These are phyloP conservation scores for Augochlora pura DNA, from an alignment of 1,140 invertebrate genomes.

Conservation along the genomic window DNA sequence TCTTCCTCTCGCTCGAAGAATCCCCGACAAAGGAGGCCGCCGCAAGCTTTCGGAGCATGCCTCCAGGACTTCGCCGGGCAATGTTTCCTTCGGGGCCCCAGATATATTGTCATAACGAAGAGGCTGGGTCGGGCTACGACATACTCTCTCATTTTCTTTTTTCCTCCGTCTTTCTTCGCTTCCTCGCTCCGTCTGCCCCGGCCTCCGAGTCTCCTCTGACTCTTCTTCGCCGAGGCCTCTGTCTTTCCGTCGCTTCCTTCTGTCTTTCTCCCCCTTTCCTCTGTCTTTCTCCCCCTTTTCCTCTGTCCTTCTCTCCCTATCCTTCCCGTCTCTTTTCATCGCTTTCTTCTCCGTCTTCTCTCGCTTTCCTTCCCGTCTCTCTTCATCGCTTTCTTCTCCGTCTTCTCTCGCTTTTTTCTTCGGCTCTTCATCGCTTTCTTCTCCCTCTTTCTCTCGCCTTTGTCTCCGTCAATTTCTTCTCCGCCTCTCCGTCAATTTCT, in stretches of 20 bases:
- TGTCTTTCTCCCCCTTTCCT: neutral
- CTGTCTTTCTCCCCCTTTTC: too few relatives aligned
- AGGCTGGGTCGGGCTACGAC: slow-evolving; percentile 46
- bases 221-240: neutral
- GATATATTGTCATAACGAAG: slow-evolving; percentile 71
- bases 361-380: too few relatives aligned
- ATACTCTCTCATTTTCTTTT: slow-evolving; percentile 31
- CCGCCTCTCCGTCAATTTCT: too few relatives aligned
- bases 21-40: slow-evolving; percentile 75
- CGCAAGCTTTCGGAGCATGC: slow-evolving; percentile 70
- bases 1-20: slow-evolving; percentile 71
- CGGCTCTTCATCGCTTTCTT: too few relatives aligned
- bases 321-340: neutral
- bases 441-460: too few relatives aligned
- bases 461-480: neutral
- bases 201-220: neutral
- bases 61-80: slow-evolving; percentile 68
- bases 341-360: too few relatives aligned
- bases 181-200: neutral
- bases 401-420: too few relatives aligned
- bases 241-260: neutral
- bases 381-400: too few relatives aligned
- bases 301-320: neutral
- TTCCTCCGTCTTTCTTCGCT: neutral
- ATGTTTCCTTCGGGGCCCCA: slow-evolving; percentile 67